Percentiles rank a stretch among this genome's conserved stretches.
Evolutionary conservation across 2,113 vertebrate genomes (phyloP).

Genomic region (Telmatochromis sp.): DNA sequence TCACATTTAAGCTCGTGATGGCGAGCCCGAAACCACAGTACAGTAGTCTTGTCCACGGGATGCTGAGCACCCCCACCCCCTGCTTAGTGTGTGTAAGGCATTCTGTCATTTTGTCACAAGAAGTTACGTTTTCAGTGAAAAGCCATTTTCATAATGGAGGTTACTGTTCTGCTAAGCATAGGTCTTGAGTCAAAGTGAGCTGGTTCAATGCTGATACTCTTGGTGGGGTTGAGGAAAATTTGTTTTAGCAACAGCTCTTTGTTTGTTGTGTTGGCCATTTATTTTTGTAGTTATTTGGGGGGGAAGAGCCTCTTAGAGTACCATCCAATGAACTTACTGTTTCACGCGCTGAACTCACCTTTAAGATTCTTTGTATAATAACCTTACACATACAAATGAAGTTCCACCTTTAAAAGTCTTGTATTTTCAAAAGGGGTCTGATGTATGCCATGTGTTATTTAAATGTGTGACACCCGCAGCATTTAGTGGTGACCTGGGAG

Average conservation of each 20-base stretch:
- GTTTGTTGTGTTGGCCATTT: background rate
- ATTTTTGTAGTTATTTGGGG: background rate
- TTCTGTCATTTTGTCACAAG: conserved; percentile 60
- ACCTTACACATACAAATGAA: background rate
- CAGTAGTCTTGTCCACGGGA: conserved; percentile 29
- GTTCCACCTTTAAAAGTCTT: background rate
- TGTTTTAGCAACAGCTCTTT: background rate
- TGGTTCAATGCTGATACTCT: background rate
- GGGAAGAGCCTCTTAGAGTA: background rate
- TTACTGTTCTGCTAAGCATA: conserved; percentile 8
- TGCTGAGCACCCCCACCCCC: background rate
- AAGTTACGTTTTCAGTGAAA: conserved; percentile 30
- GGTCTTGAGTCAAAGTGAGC: background rate
- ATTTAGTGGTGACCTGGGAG: background rate
- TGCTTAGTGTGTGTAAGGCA: conserved; percentile 11
- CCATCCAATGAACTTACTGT: background rate
- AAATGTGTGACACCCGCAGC: conserved; percentile 6
- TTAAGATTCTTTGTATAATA: background rate
- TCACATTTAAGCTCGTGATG: conserved; percentile 42
- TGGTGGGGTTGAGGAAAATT: background rate
- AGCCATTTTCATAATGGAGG: conserved; percentile 24
- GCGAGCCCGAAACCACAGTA: background rate
- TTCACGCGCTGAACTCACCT: background rate
- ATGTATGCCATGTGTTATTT: conserved; percentile 5
- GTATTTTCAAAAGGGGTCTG: background rate